phyloP scores from a whole-genome alignment of 1,140 invertebrate genomes.

The Papilio xuthus region DNA sequence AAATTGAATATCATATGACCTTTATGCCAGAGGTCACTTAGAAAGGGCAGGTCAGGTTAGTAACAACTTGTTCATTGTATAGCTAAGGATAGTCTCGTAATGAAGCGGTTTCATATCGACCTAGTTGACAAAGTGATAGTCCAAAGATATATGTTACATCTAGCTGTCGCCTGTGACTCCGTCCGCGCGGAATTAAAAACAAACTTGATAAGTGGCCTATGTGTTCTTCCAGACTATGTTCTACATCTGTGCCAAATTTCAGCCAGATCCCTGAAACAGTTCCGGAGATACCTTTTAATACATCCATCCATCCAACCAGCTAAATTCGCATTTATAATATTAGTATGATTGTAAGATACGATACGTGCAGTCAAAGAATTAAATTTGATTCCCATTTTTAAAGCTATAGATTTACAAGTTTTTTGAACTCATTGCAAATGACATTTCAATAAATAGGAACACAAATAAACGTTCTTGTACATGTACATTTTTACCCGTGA shows the following conservation, averaged over 20 bases:
- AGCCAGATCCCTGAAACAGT: no score
- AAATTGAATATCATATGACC: conserved; percentile 24
- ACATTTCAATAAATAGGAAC: neutral
- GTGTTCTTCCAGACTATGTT: no score
- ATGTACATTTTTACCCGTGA: no score
- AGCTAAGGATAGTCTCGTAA: neutral
- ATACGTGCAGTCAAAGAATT: neutral
- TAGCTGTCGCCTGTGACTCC: no score
- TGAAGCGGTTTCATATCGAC: neutral
- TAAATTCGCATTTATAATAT: no score
- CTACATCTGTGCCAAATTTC: no score
- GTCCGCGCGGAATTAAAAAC: no score
- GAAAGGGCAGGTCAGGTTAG: conserved; percentile 19
- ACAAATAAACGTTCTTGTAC: neutral
- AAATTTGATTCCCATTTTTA: neutral
- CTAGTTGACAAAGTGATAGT: neutral
- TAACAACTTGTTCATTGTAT: conserved; percentile 17
- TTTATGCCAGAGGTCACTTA: conserved; percentile 24
- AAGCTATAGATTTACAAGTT: neutral
- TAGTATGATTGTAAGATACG: no score
- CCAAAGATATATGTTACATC: neutral
- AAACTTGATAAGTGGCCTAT: no score
- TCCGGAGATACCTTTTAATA: no score
- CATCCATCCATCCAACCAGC: no score
- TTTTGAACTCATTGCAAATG: neutral